Base-by-base conservation (phyloP, 2,113 vertebrate genomes). In the Rhinolophus sinicus region DNA sequence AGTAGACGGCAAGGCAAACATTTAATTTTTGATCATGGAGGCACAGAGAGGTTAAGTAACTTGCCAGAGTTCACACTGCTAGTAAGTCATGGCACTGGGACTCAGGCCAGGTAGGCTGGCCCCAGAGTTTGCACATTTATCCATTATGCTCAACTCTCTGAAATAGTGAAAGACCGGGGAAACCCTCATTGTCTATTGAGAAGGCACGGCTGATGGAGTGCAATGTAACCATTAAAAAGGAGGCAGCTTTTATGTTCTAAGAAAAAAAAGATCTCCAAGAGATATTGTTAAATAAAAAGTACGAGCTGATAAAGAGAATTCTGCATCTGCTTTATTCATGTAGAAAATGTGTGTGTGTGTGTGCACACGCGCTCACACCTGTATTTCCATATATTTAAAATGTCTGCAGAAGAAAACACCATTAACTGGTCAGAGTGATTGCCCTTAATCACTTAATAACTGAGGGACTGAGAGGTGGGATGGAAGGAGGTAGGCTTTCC, bases 281-380 rank as follows among this genome's bases (percentile, higher is more conserved):
- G 35, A 35, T 3, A 26, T 13, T 38, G 33, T 28, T 70, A 50
- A 67, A 52, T 18, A 38, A 76, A 90, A 80, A 47, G 40, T 33
- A 16, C 8, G 28, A 28, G 1, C 38, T 58, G 38, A 13, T 58
- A 47, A 77, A 35, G 6, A 30, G 67, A 78, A 84, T 65, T 94
- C 60, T 94, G n/a, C 54, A 56, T n/a, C 35, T n/a, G n/a, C 35
- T 76, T 26, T 30, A 67, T 52, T 47, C n/a, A 24, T 2, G 13
- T 11, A 22, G 38, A 69, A 3, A 1, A 30, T 18, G 19, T 22
- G 16, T 28, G n/a, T 3, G 16, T 2, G 9, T 40, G 47, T 3
- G 16, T 5, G 13, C 21, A 5, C 4, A 19, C 11, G 15, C 0
- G 11, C 3, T 0, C 12, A 4, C 47, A 58, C 28, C 26, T 24